Evolutionary conservation across 2,797 vertebrate genomes (phyloP).

Genomic region (Liparis tanakae): DNA sequence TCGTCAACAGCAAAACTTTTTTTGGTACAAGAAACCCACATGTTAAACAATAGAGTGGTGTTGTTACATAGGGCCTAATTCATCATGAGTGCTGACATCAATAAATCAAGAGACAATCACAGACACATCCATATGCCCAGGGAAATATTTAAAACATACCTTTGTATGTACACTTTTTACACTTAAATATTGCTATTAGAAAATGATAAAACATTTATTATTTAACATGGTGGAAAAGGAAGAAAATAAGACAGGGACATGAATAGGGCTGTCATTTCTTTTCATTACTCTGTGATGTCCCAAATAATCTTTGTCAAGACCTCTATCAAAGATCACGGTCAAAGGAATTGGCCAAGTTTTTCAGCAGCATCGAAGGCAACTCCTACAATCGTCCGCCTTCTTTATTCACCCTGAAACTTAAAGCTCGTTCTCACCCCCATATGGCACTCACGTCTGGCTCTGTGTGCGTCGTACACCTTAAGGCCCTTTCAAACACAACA

Average conservation of each 20-base stretch:
- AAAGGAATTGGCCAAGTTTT: constrained; percentile 48
- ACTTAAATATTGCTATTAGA: constrained; percentile 86
- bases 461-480: constrained; percentile 30
- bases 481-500: constrained; percentile 47
- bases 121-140: constrained; percentile 80
- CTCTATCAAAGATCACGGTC: constrained; percentile 37
- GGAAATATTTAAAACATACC: constrained; percentile 80
- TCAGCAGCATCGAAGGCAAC: constrained; percentile 72
- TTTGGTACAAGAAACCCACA: constrained; percentile 71
- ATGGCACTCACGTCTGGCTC: constrained; percentile 65
- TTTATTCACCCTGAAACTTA: constrained; percentile 40
- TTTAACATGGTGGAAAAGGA: constrained; percentile 84
- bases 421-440: constrained; percentile 51
- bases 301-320: constrained; percentile 26
- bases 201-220: constrained; percentile 81
- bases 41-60: constrained; percentile 63
- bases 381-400: constrained; percentile 52
- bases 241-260: constrained; percentile 63
- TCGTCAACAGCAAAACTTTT: constrained; percentile 64
- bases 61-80: constrained; percentile 59
- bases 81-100: constrained; percentile 74
- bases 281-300: constrained; percentile 47
- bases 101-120: constrained; percentile 77
- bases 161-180: constrained; percentile 85
- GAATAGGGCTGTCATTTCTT: constrained; percentile 56